Percentiles rank a stretch among this genome's conserved stretches.
Evolutionary conservation across 2,113 vertebrate genomes (phyloP).

Genomic region (Cottus gobio): DNA sequence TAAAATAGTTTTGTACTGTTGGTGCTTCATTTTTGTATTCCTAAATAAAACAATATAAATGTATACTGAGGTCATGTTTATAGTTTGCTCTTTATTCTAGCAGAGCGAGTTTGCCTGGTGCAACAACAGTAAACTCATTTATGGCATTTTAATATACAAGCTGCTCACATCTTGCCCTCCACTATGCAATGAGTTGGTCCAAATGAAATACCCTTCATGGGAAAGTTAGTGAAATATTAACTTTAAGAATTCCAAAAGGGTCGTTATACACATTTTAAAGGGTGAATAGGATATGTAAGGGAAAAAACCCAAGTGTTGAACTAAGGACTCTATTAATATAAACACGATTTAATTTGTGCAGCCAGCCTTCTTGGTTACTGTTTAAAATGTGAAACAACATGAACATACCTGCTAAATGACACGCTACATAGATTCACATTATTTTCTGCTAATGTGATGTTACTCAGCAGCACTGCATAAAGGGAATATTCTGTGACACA

Average conservation of each 20-base stretch:
- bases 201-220: not conserved
- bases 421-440: not conserved
- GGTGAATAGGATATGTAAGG: too few relatives aligned
- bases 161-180: not conserved
- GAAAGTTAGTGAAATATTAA: too few relatives aligned
- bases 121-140: not conserved
- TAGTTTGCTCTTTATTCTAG: not conserved
- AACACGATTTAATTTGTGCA: not conserved
- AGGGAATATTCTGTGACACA: too few relatives aligned
- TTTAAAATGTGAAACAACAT: not conserved
- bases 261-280: not conserved
- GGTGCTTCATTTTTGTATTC: not conserved
- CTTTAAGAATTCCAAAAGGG: not conserved
- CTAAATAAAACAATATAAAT: constrained; percentile 29
- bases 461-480: too few relatives aligned
- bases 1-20: constrained; percentile 37
- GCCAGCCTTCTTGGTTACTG: not conserved
- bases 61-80: not conserved
- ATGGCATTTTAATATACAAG: not conserved
- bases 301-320: too few relatives aligned
- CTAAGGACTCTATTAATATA: not conserved
- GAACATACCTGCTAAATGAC: not conserved
- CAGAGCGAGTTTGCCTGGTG: not conserved
- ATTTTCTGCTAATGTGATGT: not conserved
- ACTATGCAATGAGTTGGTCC: not conserved